Evolutionary conservation across 2,797 vertebrate genomes (phyloP), one percentile per base, ranked within the genome.

Genomic region (Spheniscus humboldti): DNA sequence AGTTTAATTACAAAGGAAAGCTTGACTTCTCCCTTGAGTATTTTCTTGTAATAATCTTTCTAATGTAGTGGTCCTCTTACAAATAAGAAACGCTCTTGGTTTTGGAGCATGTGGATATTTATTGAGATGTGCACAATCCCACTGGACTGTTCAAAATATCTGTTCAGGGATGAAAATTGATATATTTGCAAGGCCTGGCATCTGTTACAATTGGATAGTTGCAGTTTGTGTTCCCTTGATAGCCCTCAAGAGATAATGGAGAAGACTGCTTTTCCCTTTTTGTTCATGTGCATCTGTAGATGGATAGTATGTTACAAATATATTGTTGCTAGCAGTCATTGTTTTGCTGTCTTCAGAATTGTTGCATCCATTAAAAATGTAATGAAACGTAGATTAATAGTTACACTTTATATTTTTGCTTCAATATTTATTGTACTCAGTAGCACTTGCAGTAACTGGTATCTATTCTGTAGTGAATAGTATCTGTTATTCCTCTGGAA

Each of bases 1-100:
- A 94, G 18, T 96, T 96, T 97, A 97, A 97, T 97, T 97, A 90
- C 66, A 95, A 90, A 95, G 69, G 72, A 91, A 97, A 97, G 30
- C 87, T 93, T 87, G 48, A 85, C 63, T 95, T 93, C 17, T 90
- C 88, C 79, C 86, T 45, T 71, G 86, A 68, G 86, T 72, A 63
- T 83, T 94, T 90, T 94, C 93, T 88, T 89, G 68, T 92, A 95
- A 90, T 94, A 90, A 91, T 91, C 50, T 95, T 96, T 86, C 86
- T 90, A 67, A 77, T 82, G 39, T 74, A 82, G 60, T 53, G 71
- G 90, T 92, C 77, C 33, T 96, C 81, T 91, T 84, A 76, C 45
- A 96, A 91, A 86, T 89, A 91, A 92, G 82, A 80, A 86, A 86
- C 60, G 23, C 59, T 95, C 68, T 33, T 94, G 35, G 50, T 18